phyloP scores from a whole-genome alignment of 2,888 invertebrate genomes.

The Drosophila anomalata region DNA sequence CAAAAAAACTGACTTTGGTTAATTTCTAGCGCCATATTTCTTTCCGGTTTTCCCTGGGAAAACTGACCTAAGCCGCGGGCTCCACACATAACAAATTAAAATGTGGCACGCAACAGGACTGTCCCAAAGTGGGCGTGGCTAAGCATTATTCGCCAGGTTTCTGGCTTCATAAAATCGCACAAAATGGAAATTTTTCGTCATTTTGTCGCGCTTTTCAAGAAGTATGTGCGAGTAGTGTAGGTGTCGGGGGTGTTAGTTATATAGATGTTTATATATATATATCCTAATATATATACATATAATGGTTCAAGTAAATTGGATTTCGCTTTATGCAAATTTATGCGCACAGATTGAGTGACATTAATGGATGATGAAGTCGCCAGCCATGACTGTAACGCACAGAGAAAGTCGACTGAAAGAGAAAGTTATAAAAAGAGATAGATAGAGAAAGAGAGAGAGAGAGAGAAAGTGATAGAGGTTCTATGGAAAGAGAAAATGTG shows the following conservation, averaged over 20 bases:
- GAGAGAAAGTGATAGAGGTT: not conserved
- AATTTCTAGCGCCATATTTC: constrained; percentile 20
- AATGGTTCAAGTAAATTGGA: constrained; percentile 66
- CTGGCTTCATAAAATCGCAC: constrained; percentile 16
- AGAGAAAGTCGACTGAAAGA: not conserved
- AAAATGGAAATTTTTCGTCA: constrained; percentile 29
- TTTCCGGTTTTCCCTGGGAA: constrained; percentile 8
- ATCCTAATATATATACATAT: constrained; percentile 10
- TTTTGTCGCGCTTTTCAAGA: constrained; percentile 24
- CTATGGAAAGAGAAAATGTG: too few relatives aligned
- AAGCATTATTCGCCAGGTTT: constrained; percentile 17
- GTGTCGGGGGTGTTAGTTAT: constrained; percentile 15
- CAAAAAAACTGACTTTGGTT: constrained; percentile 1
- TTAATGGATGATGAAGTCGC: constrained; percentile 76
- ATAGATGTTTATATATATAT: constrained; percentile 1
- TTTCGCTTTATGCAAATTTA: constrained; percentile 77
- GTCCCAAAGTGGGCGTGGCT: constrained; percentile 9
- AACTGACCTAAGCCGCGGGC: constrained; percentile 16
- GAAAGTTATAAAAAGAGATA: not conserved
- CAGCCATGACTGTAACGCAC: constrained; percentile 27
- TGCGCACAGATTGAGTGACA: constrained; percentile 78
- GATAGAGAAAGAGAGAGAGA: not conserved
- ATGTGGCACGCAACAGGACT: constrained; percentile 61
- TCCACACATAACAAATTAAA: constrained; percentile 66
- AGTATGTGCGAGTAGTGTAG: constrained; percentile 11